These are phyloP conservation scores for Stomatorhinus walkeri DNA, from an alignment of 2,797 vertebrate genomes.

Conservation along the genomic window DNA sequence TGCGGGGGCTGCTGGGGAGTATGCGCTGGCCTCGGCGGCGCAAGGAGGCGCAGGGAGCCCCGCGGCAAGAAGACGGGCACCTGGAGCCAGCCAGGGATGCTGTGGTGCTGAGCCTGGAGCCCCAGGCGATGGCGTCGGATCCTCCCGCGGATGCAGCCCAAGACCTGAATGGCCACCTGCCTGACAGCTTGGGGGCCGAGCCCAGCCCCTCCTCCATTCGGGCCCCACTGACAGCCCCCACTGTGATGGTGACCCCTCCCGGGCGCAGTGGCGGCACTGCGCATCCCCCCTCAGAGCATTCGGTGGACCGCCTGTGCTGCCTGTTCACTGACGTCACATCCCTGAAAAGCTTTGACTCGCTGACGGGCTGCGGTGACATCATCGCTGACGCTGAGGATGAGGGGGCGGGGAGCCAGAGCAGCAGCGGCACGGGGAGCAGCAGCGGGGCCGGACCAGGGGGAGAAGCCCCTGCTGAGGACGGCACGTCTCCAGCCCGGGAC, in stretches of 20 bases:
- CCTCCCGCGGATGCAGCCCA: slow-evolving; percentile 43
- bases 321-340: slow-evolving; percentile 97
- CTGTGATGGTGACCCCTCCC: slow-evolving; percentile 57
- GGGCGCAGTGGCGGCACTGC: slow-evolving; percentile 75
- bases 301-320: slow-evolving; percentile 78
- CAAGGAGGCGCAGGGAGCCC: slow-evolving; percentile 54
- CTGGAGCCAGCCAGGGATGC: slow-evolving; percentile 63
- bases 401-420: slow-evolving; percentile 59
- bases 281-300: slow-evolving; percentile 83
- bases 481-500: slow-evolving; percentile 42
- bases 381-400: slow-evolving; percentile 93
- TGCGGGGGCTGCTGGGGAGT: slow-evolving; percentile 85
- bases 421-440: slow-evolving; percentile 62
- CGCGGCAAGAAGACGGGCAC: slow-evolving; percentile 47
- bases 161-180: slow-evolving; percentile 44
- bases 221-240: slow-evolving; percentile 51
- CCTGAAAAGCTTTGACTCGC: slow-evolving; percentile 98
- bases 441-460: slow-evolving; percentile 52
- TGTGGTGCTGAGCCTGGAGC: slow-evolving; percentile 63
- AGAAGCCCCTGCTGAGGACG: slow-evolving; percentile 49
- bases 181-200: slow-evolving; percentile 50
- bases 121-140: slow-evolving; percentile 51
- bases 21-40: slow-evolving; percentile 80
- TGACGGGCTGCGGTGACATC: slow-evolving; percentile 98
- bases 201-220: slow-evolving; percentile 25